Base-by-base conservation (phyloP, 2,888 invertebrate genomes). In the Diplolepis rosae region DNA sequence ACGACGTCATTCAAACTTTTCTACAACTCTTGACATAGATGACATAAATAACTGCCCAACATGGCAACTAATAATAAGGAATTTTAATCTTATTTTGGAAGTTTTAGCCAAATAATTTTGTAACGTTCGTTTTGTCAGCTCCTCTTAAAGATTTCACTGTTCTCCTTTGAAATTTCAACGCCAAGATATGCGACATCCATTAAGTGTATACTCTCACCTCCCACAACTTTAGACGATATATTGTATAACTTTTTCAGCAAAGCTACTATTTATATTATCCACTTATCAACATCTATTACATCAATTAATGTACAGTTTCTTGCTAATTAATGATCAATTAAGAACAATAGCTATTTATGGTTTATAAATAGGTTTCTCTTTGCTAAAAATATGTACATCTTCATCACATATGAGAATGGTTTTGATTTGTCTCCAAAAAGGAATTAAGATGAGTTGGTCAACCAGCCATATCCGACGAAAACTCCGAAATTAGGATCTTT, bases 141-240 rank as follows among this genome's bases (percentile, higher is more conserved):
- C 35, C 35, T 56, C 35, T 22, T 22, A 56, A 56, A 56, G 13
- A 22, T 56, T 39, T 56, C 56, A 56, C 13, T 56, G 22, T 56
- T 11, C 56, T 7, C 35, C 24, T 35, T 56, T 56, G 24, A 56
- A 24, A 56, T 39, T 56, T 56, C 35, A 56, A 56, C 35, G 24
- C 24, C 24, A 39, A 39, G 35, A 39, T 56, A n/a, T n/a, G n/a
- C n/a, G 35, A 56, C 56, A 32, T 56, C 6, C 35, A 56, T 6
- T 22, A 18, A 39, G 35, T 32, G 35, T 56, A n/a, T n/a, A 56
- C n/a, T 52, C 56, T 35, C 22, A 35, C 4, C 6, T 22, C 22
- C 3, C 22, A 39, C 2, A 35, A 56, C 56, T 35, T 56, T 56
- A 18, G 54, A 54, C 32, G 30, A 30, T 54, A 54, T 9, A 11